Base-by-base conservation (phyloP, 2,888 invertebrate species). In the Hermaeophaga mercurialis region DNA sequence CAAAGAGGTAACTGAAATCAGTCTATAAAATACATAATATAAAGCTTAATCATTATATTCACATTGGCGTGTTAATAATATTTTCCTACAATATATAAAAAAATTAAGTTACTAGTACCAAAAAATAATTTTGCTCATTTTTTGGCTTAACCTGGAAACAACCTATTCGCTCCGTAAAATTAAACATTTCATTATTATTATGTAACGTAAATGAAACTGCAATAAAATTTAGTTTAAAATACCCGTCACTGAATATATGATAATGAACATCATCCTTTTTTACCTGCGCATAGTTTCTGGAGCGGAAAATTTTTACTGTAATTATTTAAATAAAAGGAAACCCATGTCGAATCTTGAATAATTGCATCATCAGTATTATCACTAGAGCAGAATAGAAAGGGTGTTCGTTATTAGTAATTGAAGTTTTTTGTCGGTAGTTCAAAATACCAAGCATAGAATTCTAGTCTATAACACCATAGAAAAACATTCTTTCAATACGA, bases 381-480 rank as follows among this genome's bases (percentile, higher is more conserved):
- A n/a, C n/a, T n/a, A n/a, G n/a, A n/a, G n/a, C n/a, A 8, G 3
- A 47, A 41, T 9, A 6, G 4, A 31, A 15, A 12, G 28, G 28
- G 31, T 49, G 49, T n/a, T n/a, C n/a, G n/a, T 49, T 41, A 31
- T 31, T 36, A 49, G 49, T 49, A 48, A 28, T 12, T 43, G 14
- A 3, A 36, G 1, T 15, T 31, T 22, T 34, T 34, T 38, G 24
- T 48, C 39, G 34, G 24, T 33, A 15, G 12, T 26, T 15, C 17
- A 47, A 48, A 28, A 49, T 47, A 49, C 14, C 49, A 49, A 49
- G 49, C 49, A 49, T 17, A 39, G 31, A 18, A 31, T 39, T 49
- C 49, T 49, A 49, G 18, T 41, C 49, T 41, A 49, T 49, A 49
- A 41, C 31, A 49, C 49, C 49, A 41, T 14, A n/a, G n/a, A n/a